phyloP scores from a whole-genome alignment of 2,113 vertebrate genomes.

The Carettochelys insculpta region DNA sequence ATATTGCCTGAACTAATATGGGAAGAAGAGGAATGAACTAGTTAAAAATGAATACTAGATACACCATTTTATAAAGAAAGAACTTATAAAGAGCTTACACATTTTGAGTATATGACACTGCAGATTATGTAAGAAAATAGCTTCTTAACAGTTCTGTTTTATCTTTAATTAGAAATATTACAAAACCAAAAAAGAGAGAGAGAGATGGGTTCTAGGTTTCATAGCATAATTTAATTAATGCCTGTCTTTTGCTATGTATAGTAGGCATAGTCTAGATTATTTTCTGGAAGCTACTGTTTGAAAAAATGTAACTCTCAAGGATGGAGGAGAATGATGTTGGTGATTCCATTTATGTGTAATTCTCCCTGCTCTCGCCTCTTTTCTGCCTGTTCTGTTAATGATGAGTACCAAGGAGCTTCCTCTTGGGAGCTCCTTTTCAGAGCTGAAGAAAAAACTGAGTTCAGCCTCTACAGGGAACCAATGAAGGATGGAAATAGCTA shows the following conservation, averaged over 20 bases:
- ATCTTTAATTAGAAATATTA: slow-evolving; percentile 32
- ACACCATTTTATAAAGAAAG: slow-evolving; percentile 29
- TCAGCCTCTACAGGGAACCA: background rate
- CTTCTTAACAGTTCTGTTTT: slow-evolving; percentile 57
- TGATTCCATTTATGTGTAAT: slow-evolving; percentile 36
- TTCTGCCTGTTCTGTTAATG: background rate
- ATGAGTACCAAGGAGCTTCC: background rate
- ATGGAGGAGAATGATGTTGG: background rate
- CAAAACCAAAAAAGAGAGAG: slow-evolving; percentile 32
- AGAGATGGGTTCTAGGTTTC: background rate
- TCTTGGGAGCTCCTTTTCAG: background rate
- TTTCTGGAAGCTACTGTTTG: background rate
- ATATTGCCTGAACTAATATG: slow-evolving; percentile 56
- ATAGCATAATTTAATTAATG: background rate
- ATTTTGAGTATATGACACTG: background rate
- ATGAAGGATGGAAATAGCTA: background rate
- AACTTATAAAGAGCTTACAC: too few species aligned
- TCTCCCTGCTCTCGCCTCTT: background rate
- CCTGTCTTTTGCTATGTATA: background rate
- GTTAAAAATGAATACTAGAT: slow-evolving; percentile 59
- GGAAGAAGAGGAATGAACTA: slow-evolving; percentile 46
- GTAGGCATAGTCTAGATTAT: background rate
- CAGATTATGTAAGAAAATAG: slow-evolving; percentile 26
- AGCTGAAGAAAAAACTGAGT: background rate
- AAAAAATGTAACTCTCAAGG: background rate